A percentile compares a stretch with the other conserved stretches of the same genome.
These are phyloP conservation scores for Amblyraja radiata DNA, from an alignment of 2,797 vertebrate species.

Conservation along the genomic window DNA sequence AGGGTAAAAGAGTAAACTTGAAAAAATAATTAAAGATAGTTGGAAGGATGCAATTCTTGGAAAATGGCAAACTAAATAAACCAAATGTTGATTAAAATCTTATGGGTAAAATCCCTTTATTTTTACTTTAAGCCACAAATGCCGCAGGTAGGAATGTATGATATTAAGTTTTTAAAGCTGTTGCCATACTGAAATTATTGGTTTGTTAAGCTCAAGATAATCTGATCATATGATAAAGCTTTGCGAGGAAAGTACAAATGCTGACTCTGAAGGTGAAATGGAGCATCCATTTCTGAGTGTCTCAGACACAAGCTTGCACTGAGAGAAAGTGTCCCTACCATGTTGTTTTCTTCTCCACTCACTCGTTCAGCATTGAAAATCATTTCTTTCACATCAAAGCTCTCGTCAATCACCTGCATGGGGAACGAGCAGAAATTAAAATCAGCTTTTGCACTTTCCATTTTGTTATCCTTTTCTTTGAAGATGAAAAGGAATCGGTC, in stretches of 20 bases:
- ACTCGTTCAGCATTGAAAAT: slow-evolving; percentile 82
- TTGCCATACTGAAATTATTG: neutral
- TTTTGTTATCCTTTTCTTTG: neutral
- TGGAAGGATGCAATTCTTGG: neutral
- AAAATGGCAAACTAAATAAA: neutral
- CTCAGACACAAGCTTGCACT: slow-evolving; percentile 40
- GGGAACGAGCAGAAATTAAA: neutral
- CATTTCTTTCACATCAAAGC: slow-evolving; percentile 94
- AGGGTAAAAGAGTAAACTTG: neutral
- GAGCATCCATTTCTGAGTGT: neutral
- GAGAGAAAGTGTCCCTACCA: slow-evolving; percentile 72
- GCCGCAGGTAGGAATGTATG: neutral
- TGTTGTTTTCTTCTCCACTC: slow-evolving; percentile 80
- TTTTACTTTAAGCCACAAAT: neutral
- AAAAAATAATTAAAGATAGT: neutral
- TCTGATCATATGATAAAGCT: neutral
- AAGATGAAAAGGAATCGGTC: too few relatives aligned
- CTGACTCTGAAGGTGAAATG: neutral
- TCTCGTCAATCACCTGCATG: slow-evolving; percentile 89
- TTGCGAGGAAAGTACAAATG: neutral
- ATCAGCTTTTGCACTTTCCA: neutral
- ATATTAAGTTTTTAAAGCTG: neutral
- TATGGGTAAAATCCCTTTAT: too few relatives aligned
- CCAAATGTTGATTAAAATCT: too few relatives aligned
- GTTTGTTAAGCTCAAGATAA: neutral